Evolutionary conservation across 2,888 invertebrate genomes (phyloP), one percentile per base, ranked within the genome.

Genomic region (Drosophila colorata): DNA sequence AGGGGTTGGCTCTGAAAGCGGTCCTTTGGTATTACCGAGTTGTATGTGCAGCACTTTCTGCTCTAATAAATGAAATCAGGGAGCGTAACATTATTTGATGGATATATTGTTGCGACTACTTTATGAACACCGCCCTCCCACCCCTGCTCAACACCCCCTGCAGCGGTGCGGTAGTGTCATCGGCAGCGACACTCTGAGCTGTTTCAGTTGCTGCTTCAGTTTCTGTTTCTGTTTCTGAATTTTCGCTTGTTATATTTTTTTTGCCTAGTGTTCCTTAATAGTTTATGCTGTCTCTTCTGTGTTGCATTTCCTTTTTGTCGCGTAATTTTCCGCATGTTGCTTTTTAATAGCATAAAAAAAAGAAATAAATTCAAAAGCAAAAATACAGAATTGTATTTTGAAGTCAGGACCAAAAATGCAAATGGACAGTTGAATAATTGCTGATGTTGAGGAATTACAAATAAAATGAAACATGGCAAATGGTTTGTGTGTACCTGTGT

Each of bases 41-140:
- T 74, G 84, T 69, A 61, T 80, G 65, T 77, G 80, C 69, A 78
- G 86, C 77, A 76, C 77, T 90, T 90, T 90, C 90, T 84, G 90
- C 90, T 90, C 90, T 90, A 90, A 90, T 90, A 90, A 90, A 90
- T 91, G 85, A 88, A 90, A 91, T 90, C 90, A 91, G 88, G 87
- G 75, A 90, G 78, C 89, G 90, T 91, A 88, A 89, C 90, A 79
- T 88, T 85, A 82, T 90, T 83, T 88, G 89, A 88, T 86, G 88
- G 88, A 88, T 89, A 89, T 80, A 84, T 89, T 87, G 88, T 78
- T 80, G 69, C 70, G 61, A 87, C 83, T 69, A 49, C 66, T 69
- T 69, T 49, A 23, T 35, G 43, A 43, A 25, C 46, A n/a, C n/a
- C 55, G 14, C 7, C n/a, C 44, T 3, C 37, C 9, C 31, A 16